These are phyloP conservation scores for Cephalopterus ornatus DNA, from an alignment of 2,113 vertebrate species.

Conservation along the genomic window DNA sequence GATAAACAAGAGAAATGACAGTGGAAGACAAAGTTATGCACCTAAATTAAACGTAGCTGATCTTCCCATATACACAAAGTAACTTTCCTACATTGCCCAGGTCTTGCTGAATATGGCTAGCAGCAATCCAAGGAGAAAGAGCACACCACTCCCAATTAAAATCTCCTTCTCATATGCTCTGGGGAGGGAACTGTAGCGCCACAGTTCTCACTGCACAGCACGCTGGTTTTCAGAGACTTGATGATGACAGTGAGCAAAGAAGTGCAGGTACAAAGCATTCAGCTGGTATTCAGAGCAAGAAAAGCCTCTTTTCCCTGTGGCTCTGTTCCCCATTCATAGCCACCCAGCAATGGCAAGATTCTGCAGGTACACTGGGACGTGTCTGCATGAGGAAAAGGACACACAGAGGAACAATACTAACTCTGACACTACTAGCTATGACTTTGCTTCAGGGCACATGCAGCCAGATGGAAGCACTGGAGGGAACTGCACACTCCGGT, in stretches of 20 bases:
- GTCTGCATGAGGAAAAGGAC: background rate
- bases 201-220: background rate
- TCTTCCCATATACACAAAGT: background rate
- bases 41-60: background rate
- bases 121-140: background rate
- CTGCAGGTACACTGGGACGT: accelerated
- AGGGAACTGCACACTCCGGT: background rate
- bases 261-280: background rate
- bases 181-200: background rate
- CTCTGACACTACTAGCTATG: background rate
- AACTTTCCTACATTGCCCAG: background rate
- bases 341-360: background rate
- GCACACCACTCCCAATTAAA: background rate
- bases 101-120: background rate
- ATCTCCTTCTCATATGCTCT: background rate
- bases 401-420: background rate
- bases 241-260: background rate
- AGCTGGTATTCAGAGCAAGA: background rate
- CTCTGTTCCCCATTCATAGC: background rate
- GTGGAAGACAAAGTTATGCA: background rate
- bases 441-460: background rate
- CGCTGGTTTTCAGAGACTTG: background rate
- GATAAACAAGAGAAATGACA: background rate
- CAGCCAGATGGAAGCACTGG: background rate
- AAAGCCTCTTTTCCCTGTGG: background rate